Conservation (phyloP, 2,888 invertebrate species). For the Branchipolynoe longqiensis region DNA sequence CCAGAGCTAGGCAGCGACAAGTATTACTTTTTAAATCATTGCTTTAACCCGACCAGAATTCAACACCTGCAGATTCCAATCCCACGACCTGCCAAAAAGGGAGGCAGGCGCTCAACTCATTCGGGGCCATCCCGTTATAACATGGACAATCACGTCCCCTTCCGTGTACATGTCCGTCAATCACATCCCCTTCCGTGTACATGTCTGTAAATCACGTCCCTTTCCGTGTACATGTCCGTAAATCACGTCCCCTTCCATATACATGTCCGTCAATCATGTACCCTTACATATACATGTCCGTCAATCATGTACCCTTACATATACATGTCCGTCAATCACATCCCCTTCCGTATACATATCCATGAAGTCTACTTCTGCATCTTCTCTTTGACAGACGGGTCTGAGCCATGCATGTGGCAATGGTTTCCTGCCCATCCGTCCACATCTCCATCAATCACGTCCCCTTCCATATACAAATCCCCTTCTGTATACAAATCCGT, state of each 20-base stretch:
- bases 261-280: constrained; percentile 87
- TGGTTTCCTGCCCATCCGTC: background rate
- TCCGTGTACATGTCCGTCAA: background rate
- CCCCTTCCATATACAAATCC: too few species aligned
- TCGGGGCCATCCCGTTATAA: too few species aligned
- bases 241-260: constrained; percentile 64
- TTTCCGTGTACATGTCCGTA: background rate
- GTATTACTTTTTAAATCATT: too few species aligned
- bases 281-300: constrained; percentile 74
- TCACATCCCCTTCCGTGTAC: background rate
- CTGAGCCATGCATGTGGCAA: constrained; percentile 48
- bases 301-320: background rate
- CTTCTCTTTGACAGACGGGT: background rate
- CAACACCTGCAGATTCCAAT: too few species aligned
- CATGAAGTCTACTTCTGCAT: too few species aligned
- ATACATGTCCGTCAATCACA: background rate
- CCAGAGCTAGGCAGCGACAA: too few species aligned
- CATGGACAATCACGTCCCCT: too few species aligned
- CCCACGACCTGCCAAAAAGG: too few species aligned
- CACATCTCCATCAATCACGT: too few species aligned
- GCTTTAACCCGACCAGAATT: too few species aligned
- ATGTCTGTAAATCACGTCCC: too few species aligned
- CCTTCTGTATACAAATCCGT: constrained; percentile 70
- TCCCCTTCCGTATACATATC: background rate
- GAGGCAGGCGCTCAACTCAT: too few species aligned